Evolutionary conservation across 2,888 invertebrate species (phyloP).

Genomic region (Tachina fera): DNA sequence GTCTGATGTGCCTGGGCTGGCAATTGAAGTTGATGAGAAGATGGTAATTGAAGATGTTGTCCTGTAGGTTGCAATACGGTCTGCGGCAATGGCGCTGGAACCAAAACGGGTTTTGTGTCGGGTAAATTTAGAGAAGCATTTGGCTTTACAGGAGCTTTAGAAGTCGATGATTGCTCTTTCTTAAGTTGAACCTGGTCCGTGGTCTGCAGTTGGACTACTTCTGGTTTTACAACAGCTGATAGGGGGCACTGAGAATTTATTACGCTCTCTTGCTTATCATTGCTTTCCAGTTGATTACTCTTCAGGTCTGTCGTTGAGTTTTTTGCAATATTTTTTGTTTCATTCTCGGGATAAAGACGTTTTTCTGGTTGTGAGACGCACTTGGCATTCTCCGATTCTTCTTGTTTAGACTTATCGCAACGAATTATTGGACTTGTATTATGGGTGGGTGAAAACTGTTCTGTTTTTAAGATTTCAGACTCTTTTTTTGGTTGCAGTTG

Average conservation of each 20-base stretch:
- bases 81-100: slow-evolving; percentile 6
- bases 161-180: slow-evolving; percentile 49
- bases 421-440: slow-evolving; percentile 31
- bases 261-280: slow-evolving; percentile 4
- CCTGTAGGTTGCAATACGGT: slow-evolving; percentile 19
- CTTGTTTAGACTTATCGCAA: slow-evolving; percentile 16
- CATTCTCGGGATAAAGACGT: not conserved
- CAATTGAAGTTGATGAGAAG: slow-evolving; percentile 40
- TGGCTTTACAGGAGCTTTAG: slow-evolving; percentile 53
- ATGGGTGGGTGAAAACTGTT: slow-evolving; percentile 49
- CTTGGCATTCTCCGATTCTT: slow-evolving; percentile 19
- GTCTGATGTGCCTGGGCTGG: slow-evolving; percentile 46
- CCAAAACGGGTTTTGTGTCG: slow-evolving; percentile 61
- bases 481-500: slow-evolving; percentile 53
- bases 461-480: slow-evolving; percentile 53
- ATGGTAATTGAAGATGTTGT: slow-evolving; percentile 35
- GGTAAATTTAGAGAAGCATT: slow-evolving; percentile 21
- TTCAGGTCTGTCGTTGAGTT: slow-evolving; percentile 8
- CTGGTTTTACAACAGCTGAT: slow-evolving; percentile 45
- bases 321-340: slow-evolving; percentile 20
- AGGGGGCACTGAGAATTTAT: not conserved
- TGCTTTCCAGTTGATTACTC: not conserved
- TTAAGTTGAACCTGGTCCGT: slow-evolving; percentile 49
- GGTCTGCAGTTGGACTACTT: slow-evolving; percentile 28
- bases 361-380: not conserved